Percentiles rank a stretch among this genome's conserved stretches.
These are phyloP conservation scores for Eulemur rufifrons DNA, from an alignment of 2,113 vertebrate genomes.

Conservation along the genomic window DNA sequence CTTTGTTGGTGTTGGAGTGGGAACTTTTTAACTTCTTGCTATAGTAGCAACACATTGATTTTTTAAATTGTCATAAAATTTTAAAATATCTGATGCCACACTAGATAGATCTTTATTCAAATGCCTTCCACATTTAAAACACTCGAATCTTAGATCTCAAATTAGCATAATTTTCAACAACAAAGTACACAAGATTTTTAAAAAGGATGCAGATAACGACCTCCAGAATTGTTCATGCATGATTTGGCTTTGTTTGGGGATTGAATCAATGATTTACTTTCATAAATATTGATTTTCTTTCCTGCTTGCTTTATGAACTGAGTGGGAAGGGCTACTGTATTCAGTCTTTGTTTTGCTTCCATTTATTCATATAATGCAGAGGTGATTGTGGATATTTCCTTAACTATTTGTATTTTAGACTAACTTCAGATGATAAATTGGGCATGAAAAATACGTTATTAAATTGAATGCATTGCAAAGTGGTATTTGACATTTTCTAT, in stretches of 20 bases:
- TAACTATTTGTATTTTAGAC: slow-evolving; percentile 41
- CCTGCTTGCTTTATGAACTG: slow-evolving; percentile 46
- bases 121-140: slow-evolving; percentile 7
- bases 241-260: slow-evolving; percentile 54
- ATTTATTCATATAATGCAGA: slow-evolving; percentile 4
- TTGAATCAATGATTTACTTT: slow-evolving; percentile 61
- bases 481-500: slow-evolving; percentile 55
- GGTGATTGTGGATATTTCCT: slow-evolving; percentile 16
- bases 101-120: not conserved
- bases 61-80: not conserved
- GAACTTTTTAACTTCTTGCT: not conserved
- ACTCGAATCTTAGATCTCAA: not conserved
- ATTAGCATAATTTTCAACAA: slow-evolving; percentile 52
- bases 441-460: slow-evolving; percentile 44
- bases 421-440: slow-evolving; percentile 46
- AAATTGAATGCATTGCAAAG: slow-evolving; percentile 44
- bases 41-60: not conserved
- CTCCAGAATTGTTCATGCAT: slow-evolving; percentile 19
- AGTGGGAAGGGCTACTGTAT: not conserved
- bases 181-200: slow-evolving; percentile 47
- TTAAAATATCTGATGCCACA: not conserved
- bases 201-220: slow-evolving; percentile 11
- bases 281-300: slow-evolving; percentile 64
- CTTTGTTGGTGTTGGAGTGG: not conserved
- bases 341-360: slow-evolving; percentile 25